Conservation (phyloP, 1,140 invertebrate species). For the Drosophila grimshawi region DNA sequence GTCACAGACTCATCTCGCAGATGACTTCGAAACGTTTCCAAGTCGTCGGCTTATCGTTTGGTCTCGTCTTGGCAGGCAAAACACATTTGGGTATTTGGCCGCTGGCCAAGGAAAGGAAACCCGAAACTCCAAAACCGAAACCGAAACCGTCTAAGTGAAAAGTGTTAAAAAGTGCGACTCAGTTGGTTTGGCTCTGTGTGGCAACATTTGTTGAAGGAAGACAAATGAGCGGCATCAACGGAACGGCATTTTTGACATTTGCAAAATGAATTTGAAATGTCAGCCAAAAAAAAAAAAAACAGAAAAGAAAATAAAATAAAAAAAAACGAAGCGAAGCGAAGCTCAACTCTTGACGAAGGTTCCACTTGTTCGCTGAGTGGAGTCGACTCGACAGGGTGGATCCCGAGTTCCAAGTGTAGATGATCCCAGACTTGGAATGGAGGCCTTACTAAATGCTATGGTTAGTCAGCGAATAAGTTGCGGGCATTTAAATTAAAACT, state of each 20-base stretch:
- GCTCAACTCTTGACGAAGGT: constrained; percentile 69
- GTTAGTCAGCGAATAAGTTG: constrained; percentile 46
- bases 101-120: constrained; percentile 19
- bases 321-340: background rate
- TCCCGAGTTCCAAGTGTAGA: constrained; percentile 1
- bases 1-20: background rate
- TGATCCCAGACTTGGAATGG: background rate
- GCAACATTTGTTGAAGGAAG: constrained; percentile 43
- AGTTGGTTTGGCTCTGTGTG: constrained; percentile 4
- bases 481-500: constrained; percentile 78
- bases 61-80: constrained; percentile 36
- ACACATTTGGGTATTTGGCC: constrained; percentile 44
- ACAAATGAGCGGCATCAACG: constrained; percentile 68
- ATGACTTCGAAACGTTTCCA: constrained; percentile 2
- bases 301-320: too few species aligned
- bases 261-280: constrained; percentile 82
- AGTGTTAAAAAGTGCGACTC: constrained; percentile 79
- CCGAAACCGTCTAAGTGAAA: constrained; percentile 68
- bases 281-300: constrained; percentile 43
- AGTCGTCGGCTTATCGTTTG: constrained; percentile 63
- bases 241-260: constrained; percentile 73
- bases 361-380: constrained; percentile 18
- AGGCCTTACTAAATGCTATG: constrained; percentile 25
- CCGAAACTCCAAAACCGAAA: background rate
- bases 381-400: constrained; percentile 25